Base-by-base conservation (phyloP, 1,140 invertebrate species). In the Kradibia gibbosae region DNA sequence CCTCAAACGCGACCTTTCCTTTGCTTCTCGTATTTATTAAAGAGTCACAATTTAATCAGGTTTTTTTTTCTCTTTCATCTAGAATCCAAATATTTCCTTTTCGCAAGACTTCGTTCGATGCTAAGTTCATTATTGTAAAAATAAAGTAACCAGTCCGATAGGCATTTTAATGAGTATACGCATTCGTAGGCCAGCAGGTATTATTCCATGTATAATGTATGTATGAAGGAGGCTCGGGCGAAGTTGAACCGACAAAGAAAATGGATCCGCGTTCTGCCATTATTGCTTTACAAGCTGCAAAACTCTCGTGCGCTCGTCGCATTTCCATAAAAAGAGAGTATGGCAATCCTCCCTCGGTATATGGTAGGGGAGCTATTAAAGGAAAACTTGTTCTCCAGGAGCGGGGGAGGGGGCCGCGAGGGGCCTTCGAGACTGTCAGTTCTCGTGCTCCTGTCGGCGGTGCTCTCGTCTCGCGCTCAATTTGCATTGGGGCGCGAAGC, bases 401-500 rank as follows among this genome's bases (percentile, higher is more conserved):
- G 11, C 22, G 5, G 1, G 20, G 67, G 48, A 11, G 25, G 42
- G 34, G 67, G 39, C 4, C 42, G 45, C 45, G 20, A 60, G 13
- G 57, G 36, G 55, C 50, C 74, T 60, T 77, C 72, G 74, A 82
- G 17, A 13, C 65, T 77, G 80, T 77, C 80, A 76, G 50, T 34
- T 53, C 39, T 80, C 34, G 28, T 81, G 22, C 31, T 73, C 31
- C 70, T 67, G 77, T 65, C 80, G 34, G 45, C 86, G 86, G 86
- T 87, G 85, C 86, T 85, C 80, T 74, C 75, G 85, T 45, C 83
- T 91, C 89, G 79, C 86, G 85, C 86, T 89, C 87, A 91, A 91
- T 91, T 91, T 91, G 88, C 90, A 91, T 91, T 88, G 88, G 86
- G 86, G 85, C 85, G 76, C 84, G 82, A 84, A 45, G 28, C 48